Evolutionary conservation across 2,888 invertebrate species (phyloP).

Genomic region (Blera fallax): DNA sequence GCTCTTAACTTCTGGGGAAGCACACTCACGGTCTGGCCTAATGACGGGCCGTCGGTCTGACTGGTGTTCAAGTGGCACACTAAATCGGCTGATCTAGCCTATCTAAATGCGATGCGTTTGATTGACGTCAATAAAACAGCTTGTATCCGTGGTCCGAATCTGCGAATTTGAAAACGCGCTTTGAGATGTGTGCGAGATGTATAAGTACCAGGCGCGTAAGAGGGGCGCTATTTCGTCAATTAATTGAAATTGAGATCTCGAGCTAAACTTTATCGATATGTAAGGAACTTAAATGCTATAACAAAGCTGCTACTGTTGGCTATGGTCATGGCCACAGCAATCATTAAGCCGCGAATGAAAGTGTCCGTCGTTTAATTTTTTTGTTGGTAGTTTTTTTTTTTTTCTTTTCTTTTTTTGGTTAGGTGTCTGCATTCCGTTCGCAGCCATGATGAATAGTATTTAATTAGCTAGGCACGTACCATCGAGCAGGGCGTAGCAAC

Average conservation of each 20-base stretch:
- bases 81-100: constrained; percentile 33
- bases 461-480: constrained; percentile 69
- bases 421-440: constrained; percentile 56
- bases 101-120: constrained; percentile 68
- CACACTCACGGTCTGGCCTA: not conserved
- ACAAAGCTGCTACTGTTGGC: constrained; percentile 69
- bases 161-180: constrained; percentile 46
- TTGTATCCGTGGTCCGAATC: constrained; percentile 55
- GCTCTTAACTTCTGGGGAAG: constrained; percentile 22
- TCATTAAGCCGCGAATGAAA: constrained; percentile 62
- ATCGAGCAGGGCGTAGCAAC: constrained; percentile 61
- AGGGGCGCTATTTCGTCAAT: constrained; percentile 43
- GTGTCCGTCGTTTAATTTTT: constrained; percentile 39
- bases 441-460: constrained; percentile 62
- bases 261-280: constrained; percentile 53
- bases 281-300: constrained; percentile 57
- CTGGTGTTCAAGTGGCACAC: constrained; percentile 38
- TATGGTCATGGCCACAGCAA: constrained; percentile 66
- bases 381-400: too few species aligned
- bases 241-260: constrained; percentile 46
- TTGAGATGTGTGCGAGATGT: constrained; percentile 9
- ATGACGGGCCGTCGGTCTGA: not conserved
- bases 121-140: constrained; percentile 64
- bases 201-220: not conserved
- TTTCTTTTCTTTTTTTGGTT: constrained; percentile 1